Evolutionary conservation across 1,140 invertebrate genomes (phyloP).

Genomic region (Microplitis mediator): DNA sequence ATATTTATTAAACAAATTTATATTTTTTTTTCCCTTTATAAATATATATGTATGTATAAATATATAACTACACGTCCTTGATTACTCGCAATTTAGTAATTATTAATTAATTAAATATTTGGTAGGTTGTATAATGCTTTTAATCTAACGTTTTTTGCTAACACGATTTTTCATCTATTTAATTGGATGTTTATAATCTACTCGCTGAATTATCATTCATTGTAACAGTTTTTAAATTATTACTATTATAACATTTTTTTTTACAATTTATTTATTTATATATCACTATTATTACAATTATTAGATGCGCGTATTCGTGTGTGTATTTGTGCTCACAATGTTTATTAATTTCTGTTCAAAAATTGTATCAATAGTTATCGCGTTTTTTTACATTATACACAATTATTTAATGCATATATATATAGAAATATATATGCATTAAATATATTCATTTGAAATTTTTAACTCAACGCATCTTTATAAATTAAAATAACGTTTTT

Average conservation of each 20-base stretch:
- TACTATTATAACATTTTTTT: conserved; percentile 29
- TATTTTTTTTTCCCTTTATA: conserved; percentile 33
- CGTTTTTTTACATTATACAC: no score
- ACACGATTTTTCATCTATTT: conserved; percentile 51
- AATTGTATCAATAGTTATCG: not conserved
- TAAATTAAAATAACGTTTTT: conserved; percentile 15
- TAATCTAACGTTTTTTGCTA: conserved; percentile 45
- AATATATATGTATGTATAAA: conserved; percentile 24
- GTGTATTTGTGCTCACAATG: no score
- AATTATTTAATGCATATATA: not conserved
- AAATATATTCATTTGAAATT: conserved; percentile 25
- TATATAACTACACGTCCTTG: conserved; percentile 11
- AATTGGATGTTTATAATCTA: conserved; percentile 47
- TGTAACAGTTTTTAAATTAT: no score
- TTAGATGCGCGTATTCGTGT: no score
- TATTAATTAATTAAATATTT: conserved; percentile 40
- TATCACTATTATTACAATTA: no score
- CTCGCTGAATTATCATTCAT: conserved; percentile 26
- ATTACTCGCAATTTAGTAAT: conserved; percentile 8
- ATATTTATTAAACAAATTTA: conserved; percentile 24
- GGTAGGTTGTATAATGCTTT: conserved; percentile 58
- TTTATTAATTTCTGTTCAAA: no score
- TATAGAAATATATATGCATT: conserved; percentile 6
- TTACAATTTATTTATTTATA: conserved; percentile 10
- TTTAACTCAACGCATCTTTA: not conserved